These are phyloP conservation scores for Dryobota labecula DNA, from an alignment of 2,888 invertebrate species.

Conservation along the genomic window DNA sequence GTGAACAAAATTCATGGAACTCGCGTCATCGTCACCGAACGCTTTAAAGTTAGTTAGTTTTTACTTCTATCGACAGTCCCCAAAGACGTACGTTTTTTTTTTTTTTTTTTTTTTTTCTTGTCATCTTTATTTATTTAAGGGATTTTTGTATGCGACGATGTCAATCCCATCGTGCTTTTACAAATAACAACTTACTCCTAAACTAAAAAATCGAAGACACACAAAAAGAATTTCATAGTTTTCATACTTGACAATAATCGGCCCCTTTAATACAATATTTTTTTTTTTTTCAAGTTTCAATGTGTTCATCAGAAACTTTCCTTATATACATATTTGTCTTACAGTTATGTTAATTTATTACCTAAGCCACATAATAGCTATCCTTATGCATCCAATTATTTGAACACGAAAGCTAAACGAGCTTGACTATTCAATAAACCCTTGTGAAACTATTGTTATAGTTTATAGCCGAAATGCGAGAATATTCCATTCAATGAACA, in stretches of 20 bases:
- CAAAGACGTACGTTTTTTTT: too few species aligned
- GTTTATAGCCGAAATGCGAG: slow-evolving; percentile 31
- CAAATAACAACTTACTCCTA: too few species aligned
- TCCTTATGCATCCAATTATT: slow-evolving; percentile 41
- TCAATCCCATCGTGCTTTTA: too few species aligned
- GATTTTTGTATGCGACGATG: too few species aligned
- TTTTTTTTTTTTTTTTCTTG: too few species aligned
- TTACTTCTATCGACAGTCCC: too few species aligned
- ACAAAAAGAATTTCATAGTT: too few species aligned
- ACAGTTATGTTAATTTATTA: neutral
- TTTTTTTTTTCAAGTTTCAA: neutral
- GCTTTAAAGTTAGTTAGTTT: too few species aligned
- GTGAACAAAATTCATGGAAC: too few species aligned
- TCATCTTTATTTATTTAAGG: too few species aligned
- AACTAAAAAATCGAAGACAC: too few species aligned
- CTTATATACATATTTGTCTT: neutral
- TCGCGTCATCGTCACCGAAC: too few species aligned
- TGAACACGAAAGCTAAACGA: slow-evolving; percentile 32
- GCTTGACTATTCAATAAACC: slow-evolving; percentile 13
- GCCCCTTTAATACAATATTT: neutral
- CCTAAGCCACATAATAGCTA: neutral
- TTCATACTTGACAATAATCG: neutral
- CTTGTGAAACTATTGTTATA: slow-evolving; percentile 38
- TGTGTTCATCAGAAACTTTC: neutral
- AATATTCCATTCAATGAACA: slow-evolving; percentile 45